These are phyloP conservation scores for Idaea dimidiata DNA, from an alignment of 2,888 invertebrate species.

Conservation along the genomic window DNA sequence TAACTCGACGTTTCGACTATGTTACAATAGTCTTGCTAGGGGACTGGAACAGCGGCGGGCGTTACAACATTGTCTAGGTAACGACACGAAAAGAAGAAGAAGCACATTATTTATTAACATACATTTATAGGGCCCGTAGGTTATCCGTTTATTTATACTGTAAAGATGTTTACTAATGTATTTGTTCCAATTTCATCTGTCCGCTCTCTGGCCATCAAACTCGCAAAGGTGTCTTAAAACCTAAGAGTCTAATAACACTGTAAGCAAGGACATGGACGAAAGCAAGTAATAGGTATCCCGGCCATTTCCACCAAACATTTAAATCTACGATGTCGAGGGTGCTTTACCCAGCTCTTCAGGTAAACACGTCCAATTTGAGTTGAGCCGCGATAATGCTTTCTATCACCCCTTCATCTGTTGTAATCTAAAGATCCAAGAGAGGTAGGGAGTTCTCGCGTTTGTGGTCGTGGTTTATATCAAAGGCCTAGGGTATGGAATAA, in stretches of 20 bases:
- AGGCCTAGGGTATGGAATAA: slow-evolving; percentile 43
- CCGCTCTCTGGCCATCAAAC: not conserved
- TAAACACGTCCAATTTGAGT: slow-evolving; percentile 56
- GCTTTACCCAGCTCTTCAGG: slow-evolving; percentile 60
- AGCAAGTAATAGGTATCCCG: slow-evolving; percentile 6
- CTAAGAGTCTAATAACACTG: not conserved
- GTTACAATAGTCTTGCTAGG: too few relatives aligned
- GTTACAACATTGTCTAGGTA: too few relatives aligned
- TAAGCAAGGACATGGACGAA: slow-evolving; percentile 1
- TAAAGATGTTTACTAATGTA: not conserved
- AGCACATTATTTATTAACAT: too few relatives aligned
- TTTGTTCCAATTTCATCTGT: not conserved
- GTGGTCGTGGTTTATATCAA: slow-evolving; percentile 45
- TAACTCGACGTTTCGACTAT: too few relatives aligned
- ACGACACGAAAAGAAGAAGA: too few relatives aligned
- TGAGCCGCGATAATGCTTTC: slow-evolving; percentile 54
- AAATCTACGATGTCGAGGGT: slow-evolving; percentile 45
- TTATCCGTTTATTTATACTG: too few relatives aligned
- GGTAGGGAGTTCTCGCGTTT: slow-evolving; percentile 37
- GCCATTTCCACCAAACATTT: slow-evolving; percentile 37
- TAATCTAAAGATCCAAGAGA: slow-evolving; percentile 47
- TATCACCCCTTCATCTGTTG: slow-evolving; percentile 56
- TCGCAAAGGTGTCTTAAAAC: not conserved
- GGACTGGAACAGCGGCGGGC: too few relatives aligned
- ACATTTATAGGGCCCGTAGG: too few relatives aligned